Base-by-base conservation (phyloP, 2,113 vertebrate species). In the Tyrannus savana region DNA sequence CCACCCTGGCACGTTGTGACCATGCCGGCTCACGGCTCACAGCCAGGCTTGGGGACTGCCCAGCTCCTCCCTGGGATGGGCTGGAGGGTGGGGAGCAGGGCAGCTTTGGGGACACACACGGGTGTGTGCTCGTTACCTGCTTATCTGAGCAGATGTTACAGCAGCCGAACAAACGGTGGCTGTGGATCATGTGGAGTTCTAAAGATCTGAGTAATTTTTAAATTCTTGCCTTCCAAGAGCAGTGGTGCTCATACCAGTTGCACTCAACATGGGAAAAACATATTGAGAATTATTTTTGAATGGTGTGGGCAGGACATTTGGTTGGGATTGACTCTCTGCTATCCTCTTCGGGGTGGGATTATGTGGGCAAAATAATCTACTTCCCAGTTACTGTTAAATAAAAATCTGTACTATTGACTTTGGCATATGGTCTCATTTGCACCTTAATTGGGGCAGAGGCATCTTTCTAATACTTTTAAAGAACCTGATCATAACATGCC, bases 91-190 rank as follows among this genome's bases (percentile, higher is more conserved):
- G 4, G 41, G 28, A 33, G 30, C n/a, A 2, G 50, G 17, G 12
- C 13, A 9, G 21, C 41, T 53, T 8, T 10, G 23, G 12, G 58
- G 37, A 47, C 25, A 19, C 39, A 27, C 37, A 1, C 0, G 1
- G 33, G 7, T 31, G 17, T 41, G 60, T 27, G 19, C 53, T 77
- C 19, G 9, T 35, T 12, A 19, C 4, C 16, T 22, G 17, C 16
- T 59, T 14, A 8, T 24, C 47, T 2, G 3, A 24, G 59, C 67
- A 17, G 58, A 6, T 7, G 3, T 27, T 17, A 19, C 27, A 44
- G 50, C 76, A 35, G 62, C 33, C 18, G 42, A 30, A 18, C 5
- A 0, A 6, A 2, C 8, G 2, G 16, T 4, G 3, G 5, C 58
- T 59, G 35, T 14, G 12, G 31, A 7, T 37, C 16, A 44, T 44